Base-by-base conservation (phyloP, 2,113 vertebrate species). In the Thamnophis sirtalis region DNA sequence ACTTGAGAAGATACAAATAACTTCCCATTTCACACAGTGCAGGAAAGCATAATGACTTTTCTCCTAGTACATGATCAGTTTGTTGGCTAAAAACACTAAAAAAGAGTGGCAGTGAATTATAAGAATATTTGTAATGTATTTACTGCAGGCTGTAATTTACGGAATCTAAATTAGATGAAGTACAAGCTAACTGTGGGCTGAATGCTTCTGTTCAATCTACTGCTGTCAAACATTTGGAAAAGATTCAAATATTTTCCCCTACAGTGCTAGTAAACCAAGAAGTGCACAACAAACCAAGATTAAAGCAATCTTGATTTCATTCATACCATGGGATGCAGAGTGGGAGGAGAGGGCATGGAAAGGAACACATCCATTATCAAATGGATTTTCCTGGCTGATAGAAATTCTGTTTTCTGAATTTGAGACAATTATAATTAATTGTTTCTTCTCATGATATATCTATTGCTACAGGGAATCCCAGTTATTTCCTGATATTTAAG, bases 151-250 rank as follows among this genome's bases (percentile, higher is more conserved):
- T 90, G 87, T 60, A 84, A 91, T 93, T 95, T 93, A 91, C 58
- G 53, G 89, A 92, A 94, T 10, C 15, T 95, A 93, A 58, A 93
- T 85, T 91, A 88, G 88, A n/a, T 48, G 91, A 93, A 89, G 84
- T 89, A 87, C 38, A 94, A 95, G 94, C 94, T 92, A 95, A 28
- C 91, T 93, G 86, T 94, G 49, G 73, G 88, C 68, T 95, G 60
- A 58, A 86, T 96, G 92, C 91, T 95, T 94, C 95, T 89, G 96
- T 95, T 95, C 95, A 93, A 86, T 68, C 13, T 51, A 93, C 56
- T 91, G 50, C 33, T 73, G 94, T 95, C 89, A 90, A 93, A 58
- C 84, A 91, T 15, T 24, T 85, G 63, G 86, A 93, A 95, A 90
- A 53, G 13, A 89, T 87, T 92, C 92, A 90, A 90, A 15, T 87